Conservation (phyloP, 2,797 vertebrate genomes). For the Silurus aristotelis region DNA sequence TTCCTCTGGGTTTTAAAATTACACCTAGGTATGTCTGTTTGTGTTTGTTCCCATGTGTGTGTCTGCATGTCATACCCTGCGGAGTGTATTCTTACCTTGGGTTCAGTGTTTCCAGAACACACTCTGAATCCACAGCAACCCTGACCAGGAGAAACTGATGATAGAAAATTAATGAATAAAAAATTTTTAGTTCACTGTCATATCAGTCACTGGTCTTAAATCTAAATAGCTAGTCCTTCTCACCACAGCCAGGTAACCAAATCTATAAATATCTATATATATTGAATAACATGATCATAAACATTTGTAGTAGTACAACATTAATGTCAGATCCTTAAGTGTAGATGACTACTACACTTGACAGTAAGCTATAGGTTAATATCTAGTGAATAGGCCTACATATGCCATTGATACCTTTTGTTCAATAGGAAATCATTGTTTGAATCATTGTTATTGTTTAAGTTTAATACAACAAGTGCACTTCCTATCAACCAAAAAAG, state of each 20-base stretch:
- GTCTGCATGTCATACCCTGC: not conserved
- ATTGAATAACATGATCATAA: too few species aligned
- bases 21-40: not conserved
- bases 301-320: not conserved
- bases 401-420: not conserved
- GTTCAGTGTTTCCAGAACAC: not conserved
- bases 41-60: too few species aligned
- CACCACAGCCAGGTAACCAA: not conserved
- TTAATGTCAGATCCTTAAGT: not conserved
- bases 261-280: not conserved
- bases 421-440: not conserved
- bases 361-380: not conserved
- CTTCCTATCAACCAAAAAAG: not conserved
- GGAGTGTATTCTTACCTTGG: not conserved
- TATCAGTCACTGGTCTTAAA: not conserved
- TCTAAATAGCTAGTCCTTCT: not conserved
- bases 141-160: not conserved
- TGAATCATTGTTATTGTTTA: not conserved
- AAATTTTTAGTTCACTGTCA: not conserved
- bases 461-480: too few species aligned
- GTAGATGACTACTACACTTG: not conserved
- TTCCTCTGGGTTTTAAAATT: constrained; percentile 2
- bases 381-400: not conserved
- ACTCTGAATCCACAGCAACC: not conserved
- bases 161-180: not conserved